These are phyloP conservation scores for Trichosurus vulpecula DNA, from an alignment of 2,797 vertebrate genomes.

Conservation along the genomic window DNA sequence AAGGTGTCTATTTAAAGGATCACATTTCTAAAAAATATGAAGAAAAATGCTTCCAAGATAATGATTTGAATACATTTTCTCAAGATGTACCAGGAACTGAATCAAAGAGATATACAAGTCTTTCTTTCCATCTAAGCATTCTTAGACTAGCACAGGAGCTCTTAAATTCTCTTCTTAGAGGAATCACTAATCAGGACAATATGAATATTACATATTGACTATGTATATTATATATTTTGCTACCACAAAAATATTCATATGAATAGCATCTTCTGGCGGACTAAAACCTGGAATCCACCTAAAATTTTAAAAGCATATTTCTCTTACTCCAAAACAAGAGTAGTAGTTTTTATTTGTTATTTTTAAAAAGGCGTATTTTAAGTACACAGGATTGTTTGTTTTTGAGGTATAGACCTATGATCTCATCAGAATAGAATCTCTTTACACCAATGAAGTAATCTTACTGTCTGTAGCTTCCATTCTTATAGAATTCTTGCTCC, in stretches of 20 bases:
- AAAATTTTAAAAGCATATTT: background rate
- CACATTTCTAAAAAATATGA: background rate
- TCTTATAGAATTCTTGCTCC: background rate
- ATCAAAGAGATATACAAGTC: background rate
- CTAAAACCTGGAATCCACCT: background rate
- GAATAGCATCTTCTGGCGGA: background rate
- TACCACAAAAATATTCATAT: background rate
- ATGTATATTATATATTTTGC: background rate
- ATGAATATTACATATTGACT: background rate
- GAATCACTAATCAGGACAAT: background rate
- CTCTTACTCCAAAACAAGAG: background rate
- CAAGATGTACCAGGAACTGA: background rate
- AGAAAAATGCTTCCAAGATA: background rate
- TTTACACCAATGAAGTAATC: background rate
- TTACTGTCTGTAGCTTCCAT: background rate
- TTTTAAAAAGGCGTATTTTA: background rate
- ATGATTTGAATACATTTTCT: background rate
- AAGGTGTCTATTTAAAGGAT: slow-evolving; percentile 3
- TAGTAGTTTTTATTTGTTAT: background rate
- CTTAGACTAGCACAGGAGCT: background rate
- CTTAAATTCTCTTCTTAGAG: background rate
- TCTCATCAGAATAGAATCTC: background rate
- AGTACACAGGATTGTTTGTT: background rate
- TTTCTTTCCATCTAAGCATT: background rate
- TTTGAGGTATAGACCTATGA: background rate